Percentiles rank a stretch among this genome's conserved stretches.
Conservation (phyloP, 2,797 vertebrate genomes). For the Macropodus opercularis region DNA sequence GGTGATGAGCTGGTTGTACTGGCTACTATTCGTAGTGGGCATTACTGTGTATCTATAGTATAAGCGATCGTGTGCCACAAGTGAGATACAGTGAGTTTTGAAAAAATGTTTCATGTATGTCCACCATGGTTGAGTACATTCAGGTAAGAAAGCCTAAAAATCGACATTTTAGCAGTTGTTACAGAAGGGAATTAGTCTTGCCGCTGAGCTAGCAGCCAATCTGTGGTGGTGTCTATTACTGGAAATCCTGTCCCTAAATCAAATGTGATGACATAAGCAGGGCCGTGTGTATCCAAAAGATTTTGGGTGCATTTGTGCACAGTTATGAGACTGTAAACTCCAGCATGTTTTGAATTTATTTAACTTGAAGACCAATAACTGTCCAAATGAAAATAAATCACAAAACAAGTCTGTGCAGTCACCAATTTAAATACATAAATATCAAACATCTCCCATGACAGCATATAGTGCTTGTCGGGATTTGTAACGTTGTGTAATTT, state of each 20-base stretch:
- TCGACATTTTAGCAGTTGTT: background rate
- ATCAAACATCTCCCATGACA: background rate
- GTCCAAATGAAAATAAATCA: background rate
- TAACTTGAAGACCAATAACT: slow-evolving; percentile 1
- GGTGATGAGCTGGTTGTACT: background rate
- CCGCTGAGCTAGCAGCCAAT: background rate
- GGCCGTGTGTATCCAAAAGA: background rate
- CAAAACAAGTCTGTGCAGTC: background rate
- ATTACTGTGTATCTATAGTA: background rate
- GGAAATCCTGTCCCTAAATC: slow-evolving; percentile 5
- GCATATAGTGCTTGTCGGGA: background rate
- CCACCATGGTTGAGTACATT: background rate
- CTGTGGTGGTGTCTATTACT: background rate
- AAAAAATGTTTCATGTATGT: background rate
- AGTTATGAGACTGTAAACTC: slow-evolving; percentile 10
- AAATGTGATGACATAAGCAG: background rate
- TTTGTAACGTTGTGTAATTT: slow-evolving; percentile 10
- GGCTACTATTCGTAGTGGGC: slow-evolving; percentile 5
- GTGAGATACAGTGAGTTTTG: background rate
- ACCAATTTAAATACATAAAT: background rate
- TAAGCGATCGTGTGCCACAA: background rate
- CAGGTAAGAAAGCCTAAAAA: background rate
- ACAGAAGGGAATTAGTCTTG: background rate
- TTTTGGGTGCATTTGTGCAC: slow-evolving; percentile 5
- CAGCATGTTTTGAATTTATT: slow-evolving; percentile 5